Evolutionary conservation across 2,113 vertebrate species (phyloP), one percentile per base, ranked within the genome.

Genomic region (rabbit (Oryctolagus cuniculus)): DNA sequence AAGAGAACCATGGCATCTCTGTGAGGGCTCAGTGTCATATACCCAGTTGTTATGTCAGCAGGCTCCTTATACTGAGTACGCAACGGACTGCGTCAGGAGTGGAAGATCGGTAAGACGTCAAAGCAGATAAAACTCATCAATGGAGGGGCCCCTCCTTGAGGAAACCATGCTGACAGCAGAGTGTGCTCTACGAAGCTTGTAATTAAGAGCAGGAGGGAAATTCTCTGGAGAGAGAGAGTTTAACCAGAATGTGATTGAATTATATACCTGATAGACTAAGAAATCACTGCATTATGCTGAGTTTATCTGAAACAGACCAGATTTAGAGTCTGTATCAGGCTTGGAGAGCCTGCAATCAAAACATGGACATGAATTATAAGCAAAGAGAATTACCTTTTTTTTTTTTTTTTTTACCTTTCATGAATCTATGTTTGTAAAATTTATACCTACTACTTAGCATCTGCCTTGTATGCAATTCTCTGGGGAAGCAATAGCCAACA

Each of bases 301-400:
- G 22, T 89, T 85, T 44, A 75, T 64, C 58, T 90, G 61, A 36
- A 95, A 94, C 34, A 51, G 38, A 89, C 51, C 82, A 77, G 22
- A 86, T 72, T 90, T 61, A n/a, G 51, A 75, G 87, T 78, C 34
- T 86, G 22, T 7, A 51, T 70, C 51, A 74, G 10, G 3, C 31
- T 38, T 77, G 21, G 55, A 51, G 22, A 83, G n/a, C 15, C n/a
- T 67, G 22, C 27, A 66, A 91, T 73, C 8, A 69, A 90, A 89
- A 69, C 25, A 66, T 2, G 25, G 0, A 13, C 44, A 81, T 55
- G 8, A 1, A 1, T 34, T 27, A 53, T 19, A 80, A 69, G n/a
- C 67, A 77, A 72, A 70, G 4, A 87, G 22, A 90, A 34, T 61
- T 80, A 53, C 3, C 25, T 44, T 44, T 44, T 44, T 44, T 44